Evolutionary conservation across 2,113 vertebrate species (phyloP).

Genomic region (Nothocercus nigrocapillus): DNA sequence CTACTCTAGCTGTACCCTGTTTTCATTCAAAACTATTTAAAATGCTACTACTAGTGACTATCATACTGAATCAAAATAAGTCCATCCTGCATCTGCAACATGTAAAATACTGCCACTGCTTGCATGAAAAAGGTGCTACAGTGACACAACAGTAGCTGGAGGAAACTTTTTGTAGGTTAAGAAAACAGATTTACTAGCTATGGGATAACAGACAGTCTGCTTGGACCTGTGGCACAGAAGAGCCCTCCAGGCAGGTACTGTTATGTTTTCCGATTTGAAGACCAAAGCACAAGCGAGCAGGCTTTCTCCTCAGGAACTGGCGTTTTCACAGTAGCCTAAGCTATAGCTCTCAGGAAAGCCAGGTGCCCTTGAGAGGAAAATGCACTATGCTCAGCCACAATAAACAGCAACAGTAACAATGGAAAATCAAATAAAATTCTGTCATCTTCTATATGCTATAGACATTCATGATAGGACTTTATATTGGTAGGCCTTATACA

Average conservation of each 20-base stretch:
- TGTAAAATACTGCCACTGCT: not conserved
- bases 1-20: not conserved
- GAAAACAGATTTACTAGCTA: not conserved
- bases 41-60: not conserved
- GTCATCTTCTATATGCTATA: not conserved
- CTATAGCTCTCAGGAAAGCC: not conserved
- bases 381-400: not conserved
- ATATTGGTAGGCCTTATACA: too few species aligned
- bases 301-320: not conserved
- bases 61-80: conserved; percentile 26
- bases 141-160: not conserved
- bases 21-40: not conserved
- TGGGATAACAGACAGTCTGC: not conserved
- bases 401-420: not conserved
- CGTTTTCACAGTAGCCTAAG: not conserved
- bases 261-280: not conserved
- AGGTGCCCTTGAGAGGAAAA: fast-evolving
- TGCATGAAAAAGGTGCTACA: not conserved
- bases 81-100: not conserved
- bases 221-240: not conserved
- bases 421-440: not conserved
- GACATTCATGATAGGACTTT: not conserved
- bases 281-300: not conserved
- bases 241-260: not conserved
- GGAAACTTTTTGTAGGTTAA: not conserved